Conservation (phyloP, 2,797 vertebrate species). For the Tamandua tetradactyla region DNA sequence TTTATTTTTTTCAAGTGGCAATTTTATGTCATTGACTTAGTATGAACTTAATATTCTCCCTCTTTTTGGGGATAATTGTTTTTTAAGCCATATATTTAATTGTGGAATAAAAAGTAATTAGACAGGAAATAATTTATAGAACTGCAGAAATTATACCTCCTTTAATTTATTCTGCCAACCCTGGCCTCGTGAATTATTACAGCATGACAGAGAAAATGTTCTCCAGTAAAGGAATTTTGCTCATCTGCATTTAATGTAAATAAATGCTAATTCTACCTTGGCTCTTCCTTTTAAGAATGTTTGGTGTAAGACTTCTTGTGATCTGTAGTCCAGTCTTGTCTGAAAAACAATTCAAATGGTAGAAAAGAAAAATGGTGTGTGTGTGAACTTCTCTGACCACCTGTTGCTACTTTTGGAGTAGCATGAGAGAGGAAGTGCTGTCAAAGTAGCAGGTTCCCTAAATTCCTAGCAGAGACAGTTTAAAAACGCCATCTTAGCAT, state of each 20-base stretch:
- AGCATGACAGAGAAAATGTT: background rate
- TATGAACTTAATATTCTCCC: background rate
- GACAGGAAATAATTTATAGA: background rate
- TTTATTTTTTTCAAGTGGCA: background rate
- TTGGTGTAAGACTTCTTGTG: background rate
- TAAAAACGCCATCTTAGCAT: background rate
- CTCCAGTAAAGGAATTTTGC: background rate
- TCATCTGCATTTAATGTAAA: background rate
- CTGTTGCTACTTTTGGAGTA: background rate
- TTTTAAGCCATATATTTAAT: background rate
- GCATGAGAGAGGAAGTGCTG: background rate
- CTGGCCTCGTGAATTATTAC: background rate
- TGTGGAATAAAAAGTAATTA: background rate
- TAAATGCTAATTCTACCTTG: background rate
- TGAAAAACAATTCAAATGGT: background rate
- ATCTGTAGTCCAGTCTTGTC: background rate
- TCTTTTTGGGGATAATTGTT: background rate
- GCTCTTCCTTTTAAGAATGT: background rate
- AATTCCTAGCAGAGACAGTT: background rate
- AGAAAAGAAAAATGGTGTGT: background rate
- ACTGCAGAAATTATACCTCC: background rate
- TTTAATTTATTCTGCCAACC: background rate
- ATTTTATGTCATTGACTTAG: background rate
- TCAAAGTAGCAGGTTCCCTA: background rate
- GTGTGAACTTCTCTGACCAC: background rate